These are phyloP conservation scores for Nesidiocoris tenuis DNA, from an alignment of 2,888 invertebrate genomes.

Conservation along the genomic window DNA sequence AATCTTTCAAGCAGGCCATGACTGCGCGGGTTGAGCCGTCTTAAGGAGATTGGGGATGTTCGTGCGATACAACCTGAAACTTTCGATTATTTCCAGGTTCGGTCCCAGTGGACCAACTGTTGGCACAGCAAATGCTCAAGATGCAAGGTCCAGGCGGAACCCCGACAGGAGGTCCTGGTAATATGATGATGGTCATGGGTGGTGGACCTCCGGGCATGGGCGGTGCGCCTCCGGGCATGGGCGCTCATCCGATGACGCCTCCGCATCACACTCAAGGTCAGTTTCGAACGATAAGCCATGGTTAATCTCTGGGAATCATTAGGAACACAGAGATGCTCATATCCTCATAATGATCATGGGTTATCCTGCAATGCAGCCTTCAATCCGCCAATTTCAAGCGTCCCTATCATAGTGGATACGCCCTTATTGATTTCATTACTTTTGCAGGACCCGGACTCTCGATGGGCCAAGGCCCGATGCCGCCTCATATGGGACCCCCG, in stretches of 20 bases:
- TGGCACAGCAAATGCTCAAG: conserved; percentile 34
- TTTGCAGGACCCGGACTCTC: conserved; percentile 8
- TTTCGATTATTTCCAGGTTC: conserved; percentile 7
- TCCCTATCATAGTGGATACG: no score
- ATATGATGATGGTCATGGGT: conserved; percentile 39
- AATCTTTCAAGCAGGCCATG: no score
- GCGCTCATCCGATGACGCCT: conserved; percentile 21
- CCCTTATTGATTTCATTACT: no score
- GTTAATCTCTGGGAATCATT: no score
- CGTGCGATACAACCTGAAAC: no score
- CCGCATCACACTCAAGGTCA: conserved; percentile 23
- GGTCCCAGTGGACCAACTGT: conserved; percentile 25
- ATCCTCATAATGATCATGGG: no score
- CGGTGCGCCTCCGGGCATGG: conserved; percentile 37
- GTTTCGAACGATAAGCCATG: no score
- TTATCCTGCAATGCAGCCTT: no score
- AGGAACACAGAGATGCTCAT: no score
- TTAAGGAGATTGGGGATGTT: no score
- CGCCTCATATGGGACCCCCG: conserved; percentile 38
- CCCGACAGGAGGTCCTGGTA: conserved; percentile 32
- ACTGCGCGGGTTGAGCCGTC: no score
- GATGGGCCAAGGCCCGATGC: conserved; percentile 14
- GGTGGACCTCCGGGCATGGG: conserved; percentile 33
- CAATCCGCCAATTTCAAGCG: no score
- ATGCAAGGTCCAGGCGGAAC: conserved; percentile 30